Conservation (phyloP, 64 coral and sea anemone genomes). For the Montipora cactus region DNA sequence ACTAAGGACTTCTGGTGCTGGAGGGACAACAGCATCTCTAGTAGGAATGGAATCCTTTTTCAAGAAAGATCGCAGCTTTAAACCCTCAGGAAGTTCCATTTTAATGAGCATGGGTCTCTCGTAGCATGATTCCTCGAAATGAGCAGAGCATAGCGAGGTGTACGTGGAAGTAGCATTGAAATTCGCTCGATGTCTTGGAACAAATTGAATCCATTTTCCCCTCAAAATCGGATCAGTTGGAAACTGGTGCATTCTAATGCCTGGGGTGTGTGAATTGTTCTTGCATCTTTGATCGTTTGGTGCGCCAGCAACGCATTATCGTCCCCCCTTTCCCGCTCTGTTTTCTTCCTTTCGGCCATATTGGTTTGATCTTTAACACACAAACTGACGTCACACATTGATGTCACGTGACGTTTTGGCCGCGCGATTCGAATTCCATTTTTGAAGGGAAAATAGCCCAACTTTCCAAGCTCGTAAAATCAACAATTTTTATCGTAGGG, state of each 20-base stretch:
- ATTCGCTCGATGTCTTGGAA: not conserved
- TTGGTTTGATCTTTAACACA: not conserved
- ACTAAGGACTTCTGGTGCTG: not conserved
- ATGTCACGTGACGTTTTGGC: conserved; percentile 62
- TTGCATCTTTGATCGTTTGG: not conserved
- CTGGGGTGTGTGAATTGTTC: not conserved
- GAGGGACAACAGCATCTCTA: conserved; percentile 2
- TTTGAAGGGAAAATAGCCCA: not conserved
- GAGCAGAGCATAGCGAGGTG: conserved; percentile 18
- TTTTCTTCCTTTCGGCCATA: conserved; percentile 16
- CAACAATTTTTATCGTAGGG: not conserved
- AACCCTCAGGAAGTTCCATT: not conserved
- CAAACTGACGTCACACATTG: conserved; percentile 52
- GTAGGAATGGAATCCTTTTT: not conserved
- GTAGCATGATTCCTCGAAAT: conserved; percentile 54
- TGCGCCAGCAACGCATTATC: not conserved
- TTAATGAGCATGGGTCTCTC: not conserved
- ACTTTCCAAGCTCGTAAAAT: not conserved
- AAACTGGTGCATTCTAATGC: conserved; percentile 54
- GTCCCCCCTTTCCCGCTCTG: not conserved
- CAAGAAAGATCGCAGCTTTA: conserved; percentile 2
- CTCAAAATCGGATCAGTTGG: conserved; percentile 29
- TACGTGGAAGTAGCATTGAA: not conserved
- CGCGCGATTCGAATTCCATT: not conserved
- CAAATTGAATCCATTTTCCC: conserved; percentile 15